Conservation (phyloP, 64 coral and sea anemone genomes). For the Porites lutea region DNA sequence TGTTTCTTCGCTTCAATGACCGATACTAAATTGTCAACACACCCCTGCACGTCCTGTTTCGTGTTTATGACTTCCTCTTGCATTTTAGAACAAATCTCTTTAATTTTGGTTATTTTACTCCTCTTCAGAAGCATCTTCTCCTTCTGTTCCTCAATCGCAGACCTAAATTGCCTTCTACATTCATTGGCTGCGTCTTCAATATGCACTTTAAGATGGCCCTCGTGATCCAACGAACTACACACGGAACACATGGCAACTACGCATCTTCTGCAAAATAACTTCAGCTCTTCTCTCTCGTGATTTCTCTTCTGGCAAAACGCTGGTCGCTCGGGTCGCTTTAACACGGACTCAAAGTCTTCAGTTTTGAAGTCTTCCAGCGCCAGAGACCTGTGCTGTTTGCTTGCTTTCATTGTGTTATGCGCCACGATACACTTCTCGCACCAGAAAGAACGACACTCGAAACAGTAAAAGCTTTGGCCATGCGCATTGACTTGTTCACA, state of each 20-base stretch:
- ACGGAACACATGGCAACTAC: background rate
- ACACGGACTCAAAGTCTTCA: background rate
- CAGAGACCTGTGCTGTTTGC: background rate
- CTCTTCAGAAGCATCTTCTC: background rate
- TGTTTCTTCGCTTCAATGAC: slow-evolving; percentile 16
- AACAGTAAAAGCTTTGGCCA: slow-evolving; percentile 14
- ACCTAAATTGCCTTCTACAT: background rate
- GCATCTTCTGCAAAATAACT: background rate
- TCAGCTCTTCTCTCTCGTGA: slow-evolving; percentile 2
- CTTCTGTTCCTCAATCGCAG: background rate
- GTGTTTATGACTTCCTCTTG: background rate
- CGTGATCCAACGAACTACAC: background rate
- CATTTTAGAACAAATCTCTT: background rate
- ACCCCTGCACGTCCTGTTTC: background rate
- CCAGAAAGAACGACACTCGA: slow-evolving; percentile 6
- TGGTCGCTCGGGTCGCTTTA: background rate
- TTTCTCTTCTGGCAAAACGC: background rate
- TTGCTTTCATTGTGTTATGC: background rate
- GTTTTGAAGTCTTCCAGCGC: slow-evolving; percentile 24
- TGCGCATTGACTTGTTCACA: background rate
- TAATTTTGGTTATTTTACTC: background rate
- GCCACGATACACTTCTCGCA: background rate
- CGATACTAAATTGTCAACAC: background rate
- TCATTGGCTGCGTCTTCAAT: background rate
- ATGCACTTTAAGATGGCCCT: background rate